Evolutionary conservation across 2,797 vertebrate species (phyloP).

Genomic region (Hippoglossus hippoglossus): DNA sequence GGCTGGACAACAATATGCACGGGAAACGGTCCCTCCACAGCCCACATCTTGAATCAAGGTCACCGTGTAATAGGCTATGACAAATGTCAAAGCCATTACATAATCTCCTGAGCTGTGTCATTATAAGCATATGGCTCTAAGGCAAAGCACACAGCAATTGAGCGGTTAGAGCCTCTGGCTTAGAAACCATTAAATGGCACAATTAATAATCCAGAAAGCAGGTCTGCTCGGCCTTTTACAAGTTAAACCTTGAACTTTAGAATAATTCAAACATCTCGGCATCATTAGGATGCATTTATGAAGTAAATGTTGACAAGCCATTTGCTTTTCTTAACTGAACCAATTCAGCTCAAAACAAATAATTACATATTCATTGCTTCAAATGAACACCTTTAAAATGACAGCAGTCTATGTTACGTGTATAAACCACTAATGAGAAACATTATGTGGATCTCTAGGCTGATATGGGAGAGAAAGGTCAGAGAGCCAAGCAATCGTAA

Average conservation of each 20-base stretch:
- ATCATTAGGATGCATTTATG: neutral
- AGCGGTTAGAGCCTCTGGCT: slow-evolving; percentile 25
- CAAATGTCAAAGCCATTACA: slow-evolving; percentile 69
- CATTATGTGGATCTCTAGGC: slow-evolving; percentile 7
- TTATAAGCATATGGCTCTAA: slow-evolving; percentile 52
- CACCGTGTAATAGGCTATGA: slow-evolving; percentile 58
- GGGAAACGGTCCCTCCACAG: slow-evolving; percentile 28
- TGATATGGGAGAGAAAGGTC: slow-evolving; percentile 11
- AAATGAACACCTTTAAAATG: slow-evolving; percentile 4
- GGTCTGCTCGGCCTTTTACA: neutral
- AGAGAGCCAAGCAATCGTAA: slow-evolving; percentile 25
- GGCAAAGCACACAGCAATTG: slow-evolving; percentile 22
- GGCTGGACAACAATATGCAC: slow-evolving; percentile 17
- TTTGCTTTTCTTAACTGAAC: neutral
- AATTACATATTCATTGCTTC: neutral
- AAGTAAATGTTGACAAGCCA: neutral
- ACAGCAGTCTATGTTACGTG: neutral
- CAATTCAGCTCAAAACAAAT: slow-evolving; percentile 2
- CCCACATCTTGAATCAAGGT: slow-evolving; percentile 64
- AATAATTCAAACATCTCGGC: neutral
- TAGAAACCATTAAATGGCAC: slow-evolving; percentile 19
- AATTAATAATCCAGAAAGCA: neutral
- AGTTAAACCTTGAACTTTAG: neutral
- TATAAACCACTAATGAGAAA: neutral
- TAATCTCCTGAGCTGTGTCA: slow-evolving; percentile 59